Conservation (phyloP, 2,113 vertebrate species). For the western clawed frog (Xenopus tropicalis) region UCB_Xtro_10.0 CM004446.2:69800001-69800500, state of each 20-base stretch:
- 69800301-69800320: slow-evolving; percentile 91
- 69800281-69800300: slow-evolving; percentile 79
- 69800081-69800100: slow-evolving; percentile 84
- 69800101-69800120: slow-evolving; percentile 87
- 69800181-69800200: slow-evolving; percentile 90
- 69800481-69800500: slow-evolving; percentile 75
- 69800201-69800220: slow-evolving; percentile 99
- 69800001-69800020: slow-evolving; percentile 67
- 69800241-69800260: slow-evolving; percentile 74
- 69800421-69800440: slow-evolving; percentile 81
- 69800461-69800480: slow-evolving; percentile 75
- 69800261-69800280: slow-evolving; percentile 77
- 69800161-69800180: slow-evolving; percentile 73
- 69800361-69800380: slow-evolving; percentile 89
- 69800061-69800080: slow-evolving; percentile 69
- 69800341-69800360: slow-evolving; percentile 95
- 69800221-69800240: slow-evolving; percentile 86
- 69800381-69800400: slow-evolving; percentile 84
- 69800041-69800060: slow-evolving; percentile 77
- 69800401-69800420: slow-evolving; percentile 83
- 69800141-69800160: slow-evolving; percentile 78
- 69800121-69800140: slow-evolving; percentile 76
- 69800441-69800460: slow-evolving; percentile 81
- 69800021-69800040: slow-evolving; percentile 82
- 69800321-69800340: slow-evolving; percentile 80